A percentile compares a stretch with the other conserved stretches of the same genome.
Conservation (phyloP, 2,888 invertebrate species). For the Cataglyphis albicans region DNA sequence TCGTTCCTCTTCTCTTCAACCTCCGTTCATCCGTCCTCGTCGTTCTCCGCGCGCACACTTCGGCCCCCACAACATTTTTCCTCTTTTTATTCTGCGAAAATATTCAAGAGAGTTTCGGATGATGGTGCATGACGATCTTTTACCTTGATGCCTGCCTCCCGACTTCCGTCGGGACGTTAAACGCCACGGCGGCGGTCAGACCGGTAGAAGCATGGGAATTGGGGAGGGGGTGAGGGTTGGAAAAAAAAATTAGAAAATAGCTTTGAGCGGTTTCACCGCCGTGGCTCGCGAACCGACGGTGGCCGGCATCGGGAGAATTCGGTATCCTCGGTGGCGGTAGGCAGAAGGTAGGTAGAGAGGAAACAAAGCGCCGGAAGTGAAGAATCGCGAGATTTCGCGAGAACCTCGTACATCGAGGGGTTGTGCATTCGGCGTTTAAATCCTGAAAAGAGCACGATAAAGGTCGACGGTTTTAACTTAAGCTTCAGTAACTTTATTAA, state of each 20-base stretch:
- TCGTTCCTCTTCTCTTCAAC: constrained; percentile 47
- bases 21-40: constrained; percentile 52
- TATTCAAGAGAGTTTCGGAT: constrained; percentile 77
- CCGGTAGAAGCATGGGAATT: constrained; percentile 24
- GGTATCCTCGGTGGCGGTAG: constrained; percentile 30
- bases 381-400: constrained; percentile 40
- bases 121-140: constrained; percentile 76
- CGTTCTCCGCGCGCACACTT: constrained; percentile 54
- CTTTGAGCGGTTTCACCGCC: constrained; percentile 49
- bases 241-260: constrained; percentile 54
- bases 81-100: constrained; percentile 74
- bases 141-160: constrained; percentile 60
- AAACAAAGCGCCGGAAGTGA: constrained; percentile 41
- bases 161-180: constrained; percentile 59
- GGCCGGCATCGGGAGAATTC: constrained; percentile 45
- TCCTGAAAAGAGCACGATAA: neutral
- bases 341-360: constrained; percentile 17
- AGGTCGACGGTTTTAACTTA: neutral
- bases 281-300: constrained; percentile 28
- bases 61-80: constrained; percentile 58
- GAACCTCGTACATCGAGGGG: neutral
- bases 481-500: constrained; percentile 1
- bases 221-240: neutral
- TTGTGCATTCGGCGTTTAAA: neutral
- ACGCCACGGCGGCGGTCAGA: constrained; percentile 46